phyloP scores from a whole-genome alignment of 2,113 vertebrate genomes.

The Synchiropus splendidus region DNA sequence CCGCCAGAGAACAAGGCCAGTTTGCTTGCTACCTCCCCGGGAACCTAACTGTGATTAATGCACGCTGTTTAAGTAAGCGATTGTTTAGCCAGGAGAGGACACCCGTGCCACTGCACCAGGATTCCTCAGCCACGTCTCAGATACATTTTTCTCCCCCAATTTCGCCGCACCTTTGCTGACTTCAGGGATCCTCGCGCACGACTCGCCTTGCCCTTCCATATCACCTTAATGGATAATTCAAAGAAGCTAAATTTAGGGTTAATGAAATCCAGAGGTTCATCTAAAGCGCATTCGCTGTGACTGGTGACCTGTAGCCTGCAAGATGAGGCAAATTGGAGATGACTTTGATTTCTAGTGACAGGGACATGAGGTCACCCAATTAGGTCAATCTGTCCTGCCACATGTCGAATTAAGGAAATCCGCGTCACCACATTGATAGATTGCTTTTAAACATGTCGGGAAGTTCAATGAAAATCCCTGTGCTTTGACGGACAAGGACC shows the following conservation, averaged over 20 bases:
- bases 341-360: slow-evolving; percentile 35
- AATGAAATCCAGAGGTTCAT: slow-evolving; percentile 33
- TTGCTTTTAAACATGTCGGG: no score
- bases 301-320: slow-evolving; percentile 24
- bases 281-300: slow-evolving; percentile 23
- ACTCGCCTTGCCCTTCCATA: background rate
- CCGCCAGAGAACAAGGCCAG: slow-evolving; percentile 45
- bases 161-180: slow-evolving; percentile 3
- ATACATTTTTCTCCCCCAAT: slow-evolving; percentile 8
- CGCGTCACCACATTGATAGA: background rate
- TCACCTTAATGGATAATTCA: slow-evolving; percentile 26
- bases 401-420: slow-evolving; percentile 10
- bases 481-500: no score
- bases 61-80: slow-evolving; percentile 47
- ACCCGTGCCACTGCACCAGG: slow-evolving; percentile 16
- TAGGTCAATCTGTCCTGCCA: slow-evolving; percentile 14
- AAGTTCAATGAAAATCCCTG: no score
- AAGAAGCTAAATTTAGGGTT: slow-evolving; percentile 31
- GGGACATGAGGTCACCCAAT: slow-evolving; percentile 24
- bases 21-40: slow-evolving; percentile 38
- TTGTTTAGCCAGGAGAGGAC: slow-evolving; percentile 41
- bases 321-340: slow-evolving; percentile 24
- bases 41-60: slow-evolving; percentile 59
- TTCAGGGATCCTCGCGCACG: background rate
- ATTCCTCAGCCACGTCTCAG: slow-evolving; percentile 3